A percentile compares a stretch with the other conserved stretches of the same genome.
Evolutionary conservation across 2,113 vertebrate genomes (phyloP).

Genomic region (Hyperoodon ampullatus): DNA sequence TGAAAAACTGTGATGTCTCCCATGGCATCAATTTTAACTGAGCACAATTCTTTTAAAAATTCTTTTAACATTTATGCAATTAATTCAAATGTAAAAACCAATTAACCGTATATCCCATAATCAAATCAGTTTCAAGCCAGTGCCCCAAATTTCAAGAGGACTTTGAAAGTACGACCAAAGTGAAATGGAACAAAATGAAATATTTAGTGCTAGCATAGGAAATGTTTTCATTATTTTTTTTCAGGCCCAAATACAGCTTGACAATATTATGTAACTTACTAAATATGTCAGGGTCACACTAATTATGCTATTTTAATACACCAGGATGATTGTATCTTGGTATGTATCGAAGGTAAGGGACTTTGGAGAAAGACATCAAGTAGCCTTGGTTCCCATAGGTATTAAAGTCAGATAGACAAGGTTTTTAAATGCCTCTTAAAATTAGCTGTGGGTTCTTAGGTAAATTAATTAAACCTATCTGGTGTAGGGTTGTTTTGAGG

Average conservation of each 20-base stretch:
- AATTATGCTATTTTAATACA: background rate
- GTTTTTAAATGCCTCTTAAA: constrained; percentile 33
- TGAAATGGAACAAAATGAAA: constrained; percentile 47
- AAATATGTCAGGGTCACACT: background rate
- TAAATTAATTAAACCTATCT: background rate
- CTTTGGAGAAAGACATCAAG: constrained; percentile 30
- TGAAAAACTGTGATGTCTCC: constrained; percentile 17
- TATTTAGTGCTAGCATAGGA: background rate
- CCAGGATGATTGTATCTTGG: background rate
- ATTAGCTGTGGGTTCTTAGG: background rate
- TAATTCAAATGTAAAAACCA: constrained; percentile 71
- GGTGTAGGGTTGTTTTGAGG: background rate
- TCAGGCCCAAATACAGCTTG: constrained; percentile 6
- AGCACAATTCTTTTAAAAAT: constrained; percentile 47
- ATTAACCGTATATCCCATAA: constrained; percentile 64
- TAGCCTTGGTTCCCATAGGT: background rate
- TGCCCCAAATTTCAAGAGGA: constrained; percentile 56
- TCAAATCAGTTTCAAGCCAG: constrained; percentile 65
- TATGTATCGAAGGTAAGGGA: background rate
- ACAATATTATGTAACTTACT: constrained; percentile 21
- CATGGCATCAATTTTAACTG: constrained; percentile 54
- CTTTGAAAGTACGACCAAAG: constrained; percentile 36
- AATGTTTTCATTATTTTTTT: constrained; percentile 48
- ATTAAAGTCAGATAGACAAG: background rate
- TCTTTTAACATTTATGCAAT: constrained; percentile 71